phyloP scores from a whole-genome alignment of 2,888 invertebrate genomes.

The Dione juno region DNA sequence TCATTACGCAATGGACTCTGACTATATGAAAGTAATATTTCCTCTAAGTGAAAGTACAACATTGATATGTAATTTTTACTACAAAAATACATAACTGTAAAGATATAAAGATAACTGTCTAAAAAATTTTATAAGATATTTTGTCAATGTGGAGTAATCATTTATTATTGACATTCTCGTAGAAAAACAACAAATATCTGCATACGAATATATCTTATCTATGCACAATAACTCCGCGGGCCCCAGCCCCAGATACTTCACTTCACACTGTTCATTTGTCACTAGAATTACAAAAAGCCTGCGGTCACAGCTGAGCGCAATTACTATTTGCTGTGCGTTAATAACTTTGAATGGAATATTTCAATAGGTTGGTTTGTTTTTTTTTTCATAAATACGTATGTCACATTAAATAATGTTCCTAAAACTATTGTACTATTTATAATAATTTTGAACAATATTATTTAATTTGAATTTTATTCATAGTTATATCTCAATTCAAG shows the following conservation, averaged over 20 bases:
- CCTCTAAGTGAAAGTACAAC: no score
- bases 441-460: no score
- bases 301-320: constrained; percentile 52
- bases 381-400: not conserved
- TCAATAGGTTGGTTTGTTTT: not conserved
- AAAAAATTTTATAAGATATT: no score
- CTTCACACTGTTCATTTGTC: constrained; percentile 69
- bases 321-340: constrained; percentile 21
- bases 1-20: no score
- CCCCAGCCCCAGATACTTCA: constrained; percentile 48
- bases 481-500: no score
- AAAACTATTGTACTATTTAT: no score
- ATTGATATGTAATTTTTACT: no score
- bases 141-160: no score
- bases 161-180: not conserved
- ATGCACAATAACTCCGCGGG: constrained; percentile 5
- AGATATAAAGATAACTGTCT: no score
- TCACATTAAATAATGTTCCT: not conserved
- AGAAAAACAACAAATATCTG: not conserved
- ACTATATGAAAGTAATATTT: no score
- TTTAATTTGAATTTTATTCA: no score
- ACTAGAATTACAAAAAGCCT: constrained; percentile 76
- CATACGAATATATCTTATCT: not conserved
- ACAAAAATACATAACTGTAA: no score
- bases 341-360: constrained; percentile 20